Base-by-base conservation (phyloP, 2,113 vertebrate species). In the Vidua chalybeata region DNA sequence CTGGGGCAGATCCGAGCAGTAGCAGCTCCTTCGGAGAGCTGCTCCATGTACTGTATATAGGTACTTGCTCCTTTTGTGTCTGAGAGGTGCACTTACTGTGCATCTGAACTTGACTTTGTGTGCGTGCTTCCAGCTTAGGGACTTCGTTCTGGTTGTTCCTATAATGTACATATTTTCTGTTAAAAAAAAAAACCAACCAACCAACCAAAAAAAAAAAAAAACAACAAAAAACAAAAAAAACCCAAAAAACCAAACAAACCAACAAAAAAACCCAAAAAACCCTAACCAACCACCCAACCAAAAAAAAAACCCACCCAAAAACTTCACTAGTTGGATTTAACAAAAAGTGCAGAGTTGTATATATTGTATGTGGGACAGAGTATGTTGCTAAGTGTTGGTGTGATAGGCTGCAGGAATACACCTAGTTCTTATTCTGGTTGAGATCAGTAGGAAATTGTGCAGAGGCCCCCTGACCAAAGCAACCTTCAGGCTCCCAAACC, bases 11-110 rank as follows among this genome's bases (percentile, higher is more conserved):
- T 18, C 19, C 14, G 2, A 11, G 33, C 33, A 6, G 77, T 2
- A 7, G 13, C 69, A 3, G 51, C 78, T 69, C 59, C 3, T 4
- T 24, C 5, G 2, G 30, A 41, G 78, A 67, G 1, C 48, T 19
- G 67, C 21, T 35, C 17, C 35, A 0, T 3, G 8, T 13, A 1
- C 17, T 37, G 0, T 2, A 10, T 26, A 1, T 3, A 15, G 56
- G 7, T 11, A 3, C 20, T 72, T 3, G 6, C 18, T 43, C 9
- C 19, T 51, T 22, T n/a, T 27, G 21, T 35, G 46, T 54, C 37
- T 5, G 46, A 30, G 48, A 37, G n/a, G 28, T n/a, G 10, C 27
- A 5, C 13, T 56, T 64, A 5, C 24, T 22, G 11, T 15, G 41
- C 62, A 1, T 39, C 48, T 72, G 20, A 33, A 51, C 4, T 9